phyloP scores from a whole-genome alignment of 2,888 invertebrate genomes.

The Diachrysia chrysitis region DNA sequence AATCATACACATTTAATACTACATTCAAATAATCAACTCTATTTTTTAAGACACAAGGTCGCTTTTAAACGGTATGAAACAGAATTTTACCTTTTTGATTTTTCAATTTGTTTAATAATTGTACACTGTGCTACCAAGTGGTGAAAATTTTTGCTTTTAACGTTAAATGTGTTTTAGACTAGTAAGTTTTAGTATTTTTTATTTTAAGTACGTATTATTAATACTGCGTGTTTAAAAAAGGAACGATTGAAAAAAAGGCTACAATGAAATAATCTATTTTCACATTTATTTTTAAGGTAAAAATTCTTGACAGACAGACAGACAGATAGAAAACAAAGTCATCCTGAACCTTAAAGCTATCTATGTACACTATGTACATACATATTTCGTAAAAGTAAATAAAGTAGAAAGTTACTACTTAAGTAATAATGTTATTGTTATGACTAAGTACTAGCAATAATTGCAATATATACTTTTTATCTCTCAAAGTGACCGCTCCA shows the following conservation, averaged over 20 bases:
- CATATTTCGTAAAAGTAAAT: background rate
- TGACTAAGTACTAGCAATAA: background rate
- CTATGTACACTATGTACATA: too few relatives aligned
- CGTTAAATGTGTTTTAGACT: slow-evolving; percentile 24
- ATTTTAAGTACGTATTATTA: background rate
- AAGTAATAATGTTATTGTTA: background rate
- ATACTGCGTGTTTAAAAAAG: background rate
- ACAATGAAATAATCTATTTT: too few relatives aligned
- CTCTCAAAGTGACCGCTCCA: background rate
- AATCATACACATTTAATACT: slow-evolving; percentile 67
- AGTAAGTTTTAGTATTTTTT: background rate
- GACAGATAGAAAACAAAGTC: too few relatives aligned
- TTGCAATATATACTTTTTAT: background rate
- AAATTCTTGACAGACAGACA: too few relatives aligned
- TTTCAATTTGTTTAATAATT: slow-evolving; percentile 75
- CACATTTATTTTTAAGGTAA: too few relatives aligned
- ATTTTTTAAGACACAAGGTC: slow-evolving; percentile 56
- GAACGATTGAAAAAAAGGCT: background rate
- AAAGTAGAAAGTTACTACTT: background rate
- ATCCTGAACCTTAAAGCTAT: too few relatives aligned
- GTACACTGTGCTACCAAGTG: slow-evolving; percentile 52
- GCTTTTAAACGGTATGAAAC: slow-evolving; percentile 37
- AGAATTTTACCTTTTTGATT: slow-evolving; percentile 74
- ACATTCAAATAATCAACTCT: slow-evolving; percentile 68
- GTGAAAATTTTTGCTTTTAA: slow-evolving; percentile 62